These are phyloP conservation scores for Charadrius vociferus DNA, from an alignment of 2,113 vertebrate genomes.

Conservation along the genomic window DNA sequence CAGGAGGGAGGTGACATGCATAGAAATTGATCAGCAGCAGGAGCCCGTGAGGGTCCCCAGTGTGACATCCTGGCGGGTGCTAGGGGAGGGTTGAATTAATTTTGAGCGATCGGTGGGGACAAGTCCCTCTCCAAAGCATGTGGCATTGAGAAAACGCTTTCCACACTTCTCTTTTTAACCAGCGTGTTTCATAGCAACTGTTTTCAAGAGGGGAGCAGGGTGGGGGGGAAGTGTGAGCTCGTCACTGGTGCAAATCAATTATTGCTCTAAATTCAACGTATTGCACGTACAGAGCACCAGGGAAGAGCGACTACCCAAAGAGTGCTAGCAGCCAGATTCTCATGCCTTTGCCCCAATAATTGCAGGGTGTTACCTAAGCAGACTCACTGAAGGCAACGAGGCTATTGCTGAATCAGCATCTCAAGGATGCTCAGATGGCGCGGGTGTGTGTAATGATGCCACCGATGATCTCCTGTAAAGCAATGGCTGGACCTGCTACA, in stretches of 20 bases:
- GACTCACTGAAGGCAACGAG: rapidly evolving
- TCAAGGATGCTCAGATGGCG: not conserved
- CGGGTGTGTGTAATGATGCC: not conserved
- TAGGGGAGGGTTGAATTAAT: not conserved
- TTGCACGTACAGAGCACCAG: rapidly evolving
- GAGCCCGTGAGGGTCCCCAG: not conserved
- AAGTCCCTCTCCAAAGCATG: not conserved
- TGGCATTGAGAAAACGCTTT: not conserved
- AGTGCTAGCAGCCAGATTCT: not conserved
- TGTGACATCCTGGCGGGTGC: not conserved
- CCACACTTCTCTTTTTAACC: not conserved
- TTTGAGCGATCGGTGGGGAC: not conserved
- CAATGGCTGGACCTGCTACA: not conserved
- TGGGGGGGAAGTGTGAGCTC: not conserved
- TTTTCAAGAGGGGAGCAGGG: not conserved
- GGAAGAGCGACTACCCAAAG: not conserved
- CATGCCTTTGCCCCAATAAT: rapidly evolving
- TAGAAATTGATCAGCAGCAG: not conserved
- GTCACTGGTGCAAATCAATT: not conserved
- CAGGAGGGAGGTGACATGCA: not conserved
- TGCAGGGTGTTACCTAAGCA: not conserved
- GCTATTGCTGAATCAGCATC: not conserved
- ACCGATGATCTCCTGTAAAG: not conserved
- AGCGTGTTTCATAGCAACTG: not conserved
- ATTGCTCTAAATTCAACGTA: not conserved